Conservation (phyloP, 2,797 vertebrate genomes). For the Alfaro cultratus region DNA sequence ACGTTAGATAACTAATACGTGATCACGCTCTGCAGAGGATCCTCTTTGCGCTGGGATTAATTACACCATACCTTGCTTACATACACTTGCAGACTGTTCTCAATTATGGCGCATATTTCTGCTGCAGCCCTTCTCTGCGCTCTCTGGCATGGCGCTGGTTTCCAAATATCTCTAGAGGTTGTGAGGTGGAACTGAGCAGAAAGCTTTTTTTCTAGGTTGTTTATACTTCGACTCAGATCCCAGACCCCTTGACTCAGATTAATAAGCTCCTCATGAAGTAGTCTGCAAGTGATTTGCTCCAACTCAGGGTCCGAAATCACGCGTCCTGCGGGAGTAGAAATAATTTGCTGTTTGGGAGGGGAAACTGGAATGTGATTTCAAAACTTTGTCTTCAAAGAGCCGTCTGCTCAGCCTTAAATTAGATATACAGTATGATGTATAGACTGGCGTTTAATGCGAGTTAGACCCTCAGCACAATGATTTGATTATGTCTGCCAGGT, state of each 20-base stretch:
- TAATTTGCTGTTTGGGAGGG: constrained; percentile 78
- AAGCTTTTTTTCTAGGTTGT: constrained; percentile 57
- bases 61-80: constrained; percentile 88
- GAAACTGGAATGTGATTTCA: constrained; percentile 80
- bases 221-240: constrained; percentile 72
- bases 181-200: constrained; percentile 67
- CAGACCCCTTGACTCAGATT: constrained; percentile 73
- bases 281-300: constrained; percentile 84
- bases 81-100: constrained; percentile 91
- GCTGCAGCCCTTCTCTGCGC: constrained; percentile 74
- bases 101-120: constrained; percentile 90
- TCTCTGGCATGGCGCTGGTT: constrained; percentile 65
- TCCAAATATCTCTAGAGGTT: constrained; percentile 52
- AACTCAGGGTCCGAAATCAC: constrained; percentile 78
- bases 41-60: constrained; percentile 93
- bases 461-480: constrained; percentile 68
- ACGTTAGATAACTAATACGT: constrained; percentile 96
- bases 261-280: constrained; percentile 76
- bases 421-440: constrained; percentile 79
- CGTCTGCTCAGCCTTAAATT: constrained; percentile 73
- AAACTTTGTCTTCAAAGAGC: constrained; percentile 75
- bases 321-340: constrained; percentile 74
- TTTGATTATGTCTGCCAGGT: constrained; percentile 78
- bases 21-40: constrained; percentile 86
- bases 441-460: constrained; percentile 73